Evolutionary conservation across 1,140 invertebrate species (phyloP).

Genomic region (Magallana ariakensis): DNA sequence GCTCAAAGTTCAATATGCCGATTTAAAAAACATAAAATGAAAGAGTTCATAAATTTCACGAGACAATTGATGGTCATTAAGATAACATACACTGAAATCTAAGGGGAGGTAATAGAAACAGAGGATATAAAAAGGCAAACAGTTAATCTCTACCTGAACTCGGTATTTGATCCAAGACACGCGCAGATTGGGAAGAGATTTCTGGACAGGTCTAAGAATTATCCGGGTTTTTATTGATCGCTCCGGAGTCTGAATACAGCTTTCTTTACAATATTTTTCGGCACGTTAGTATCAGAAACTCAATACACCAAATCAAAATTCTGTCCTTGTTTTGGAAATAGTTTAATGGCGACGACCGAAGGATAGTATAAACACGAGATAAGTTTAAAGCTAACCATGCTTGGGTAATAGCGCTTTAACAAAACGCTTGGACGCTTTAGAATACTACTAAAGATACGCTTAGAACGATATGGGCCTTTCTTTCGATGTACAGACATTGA

Average conservation of each 20-base stretch:
- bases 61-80: background rate
- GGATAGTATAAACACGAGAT: conserved; percentile 12
- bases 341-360: conserved; percentile 9
- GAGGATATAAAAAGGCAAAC: background rate
- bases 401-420: conserved; percentile 14
- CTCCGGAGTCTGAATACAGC: background rate
- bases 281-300: background rate
- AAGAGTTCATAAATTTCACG: background rate
- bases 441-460: background rate
- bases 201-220: background rate
- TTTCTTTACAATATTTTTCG: background rate
- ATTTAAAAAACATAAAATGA: background rate
- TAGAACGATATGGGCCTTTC: background rate
- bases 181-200: background rate
- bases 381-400: conserved; percentile 23
- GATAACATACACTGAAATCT: background rate
- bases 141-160: background rate
- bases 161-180: background rate
- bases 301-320: background rate
- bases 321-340: background rate
- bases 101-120: too few relatives aligned
- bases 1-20: background rate
- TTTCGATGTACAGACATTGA: background rate
- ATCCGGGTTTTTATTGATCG: conserved; percentile 15
- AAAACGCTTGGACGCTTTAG: conserved; percentile 2